A percentile compares a stretch with the other conserved stretches of the same genome.
Conservation (phyloP, 2,888 invertebrate genomes). For the Synanthedon tipuliformis region DNA sequence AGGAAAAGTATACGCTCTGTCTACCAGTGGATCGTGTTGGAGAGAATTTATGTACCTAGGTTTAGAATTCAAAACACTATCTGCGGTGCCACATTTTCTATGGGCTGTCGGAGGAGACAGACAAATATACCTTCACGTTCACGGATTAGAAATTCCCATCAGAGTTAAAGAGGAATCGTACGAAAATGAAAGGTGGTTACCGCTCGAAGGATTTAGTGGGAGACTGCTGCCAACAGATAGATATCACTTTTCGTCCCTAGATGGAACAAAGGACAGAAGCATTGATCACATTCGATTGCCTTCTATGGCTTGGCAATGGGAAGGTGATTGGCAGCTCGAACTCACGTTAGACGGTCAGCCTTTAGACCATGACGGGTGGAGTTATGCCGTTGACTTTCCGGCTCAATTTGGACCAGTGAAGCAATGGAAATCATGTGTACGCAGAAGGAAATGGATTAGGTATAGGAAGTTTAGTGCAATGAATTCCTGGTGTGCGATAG, state of each 20-base stretch:
- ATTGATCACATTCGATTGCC: constrained; percentile 87
- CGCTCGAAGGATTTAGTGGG: constrained; percentile 87
- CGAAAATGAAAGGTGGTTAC: constrained; percentile 95
- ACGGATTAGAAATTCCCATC: constrained; percentile 90
- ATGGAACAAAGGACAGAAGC: constrained; percentile 82
- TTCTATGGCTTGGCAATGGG: constrained; percentile 97
- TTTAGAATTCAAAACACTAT: constrained; percentile 89
- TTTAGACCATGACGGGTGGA: constrained; percentile 92
- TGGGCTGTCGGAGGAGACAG: constrained; percentile 96
- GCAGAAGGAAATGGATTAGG: constrained; percentile 90
- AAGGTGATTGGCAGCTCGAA: constrained; percentile 92
- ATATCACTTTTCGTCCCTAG: constrained; percentile 85
- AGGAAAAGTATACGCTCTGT: constrained; percentile 87
- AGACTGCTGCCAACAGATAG: constrained; percentile 89
- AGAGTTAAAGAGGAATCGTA: constrained; percentile 90
- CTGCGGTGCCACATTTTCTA: constrained; percentile 85
- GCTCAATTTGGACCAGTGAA: constrained; percentile 83
- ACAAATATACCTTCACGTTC: constrained; percentile 92
- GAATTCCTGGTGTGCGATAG: constrained; percentile 93
- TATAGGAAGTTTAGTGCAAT: constrained; percentile 88
- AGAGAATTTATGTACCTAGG: constrained; percentile 87
- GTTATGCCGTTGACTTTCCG: constrained; percentile 92
- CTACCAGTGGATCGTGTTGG: constrained; percentile 86
- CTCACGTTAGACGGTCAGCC: constrained; percentile 87
- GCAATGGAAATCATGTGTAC: constrained; percentile 91